Base-by-base conservation (phyloP, 2,797 vertebrate genomes). In the Acipenser oxyrinchus region DNA sequence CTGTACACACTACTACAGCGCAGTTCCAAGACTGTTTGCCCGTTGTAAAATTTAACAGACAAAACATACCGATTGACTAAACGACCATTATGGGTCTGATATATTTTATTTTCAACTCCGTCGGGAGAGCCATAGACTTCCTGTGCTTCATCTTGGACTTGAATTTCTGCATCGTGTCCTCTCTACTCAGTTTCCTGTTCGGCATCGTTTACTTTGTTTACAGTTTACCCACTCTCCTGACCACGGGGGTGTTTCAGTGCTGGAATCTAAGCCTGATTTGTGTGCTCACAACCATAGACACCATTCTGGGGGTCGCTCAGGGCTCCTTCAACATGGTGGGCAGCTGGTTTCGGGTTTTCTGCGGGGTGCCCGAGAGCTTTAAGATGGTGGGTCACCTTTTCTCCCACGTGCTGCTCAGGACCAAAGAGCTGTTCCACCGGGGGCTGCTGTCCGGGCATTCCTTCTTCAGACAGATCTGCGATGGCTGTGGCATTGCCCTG, bases 141-240 rank as follows among this genome's bases (percentile, higher is more conserved):
- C 61, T 79, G 1, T 80, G 88, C 1, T 76, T 99, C 37, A 66
- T 97, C 68, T 75, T 99, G 82, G 95, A 98, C 72, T 57, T 98
- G 61, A 94, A 96, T 72, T 97, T 96, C 59, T 72, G 94, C 73
- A 70, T 99, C 6, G 91, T 97, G 49, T 94, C 92, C 73, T 90
- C 86, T 4, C 64, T 93, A 58, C 80, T 99, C 48, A 86, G 88
- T 37, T 74, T 82, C 0, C 50, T 93, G 63, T 74, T 90, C 37
- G 86, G 88, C 71, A 76, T 90, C 0, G n/a, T 93, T 7, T 37
- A 83, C 60, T 88, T 96, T 13, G 67, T 92, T 49, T 81, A 73
- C 81, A 84, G 75, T 81, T 77, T 97, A 15, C 95, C 95, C 3
- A 69, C 77, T n/a, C 79, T 92, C 1, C 75, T 93, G 37, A 70